Conservation (phyloP, 2,888 invertebrate species). For the Tetragonisca angustula region DNA sequence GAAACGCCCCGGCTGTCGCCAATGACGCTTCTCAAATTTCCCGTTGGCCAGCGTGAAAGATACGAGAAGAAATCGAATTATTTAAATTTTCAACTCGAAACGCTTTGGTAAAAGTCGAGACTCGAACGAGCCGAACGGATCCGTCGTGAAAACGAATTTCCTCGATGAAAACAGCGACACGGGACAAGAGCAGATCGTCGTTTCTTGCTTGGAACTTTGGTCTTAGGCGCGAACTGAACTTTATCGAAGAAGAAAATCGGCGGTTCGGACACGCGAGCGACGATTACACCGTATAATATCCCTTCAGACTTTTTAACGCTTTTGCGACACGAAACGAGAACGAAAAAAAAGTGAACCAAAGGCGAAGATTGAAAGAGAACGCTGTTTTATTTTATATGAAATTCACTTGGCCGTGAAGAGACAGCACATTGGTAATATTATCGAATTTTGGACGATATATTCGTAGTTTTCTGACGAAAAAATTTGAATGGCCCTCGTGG, state of each 20-base stretch:
- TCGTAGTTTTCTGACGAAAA: too few relatives aligned
- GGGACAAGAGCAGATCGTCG: neutral
- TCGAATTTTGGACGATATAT: too few relatives aligned
- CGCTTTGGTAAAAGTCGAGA: neutral
- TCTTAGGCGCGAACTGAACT: neutral
- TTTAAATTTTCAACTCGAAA: neutral
- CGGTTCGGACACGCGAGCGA: neutral
- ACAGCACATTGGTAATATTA: too few relatives aligned
- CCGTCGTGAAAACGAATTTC: neutral
- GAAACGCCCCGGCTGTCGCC: neutral
- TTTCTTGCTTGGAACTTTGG: neutral
- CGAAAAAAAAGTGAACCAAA: neutral
- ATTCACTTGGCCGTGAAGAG: conserved; percentile 7
- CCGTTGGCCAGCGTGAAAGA: neutral
- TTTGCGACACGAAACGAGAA: neutral
- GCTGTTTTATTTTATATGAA: neutral
- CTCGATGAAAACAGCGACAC: too few relatives aligned
- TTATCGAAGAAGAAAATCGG: neutral
- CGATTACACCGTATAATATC: neutral
- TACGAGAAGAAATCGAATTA: neutral
- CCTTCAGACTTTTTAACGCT: neutral
- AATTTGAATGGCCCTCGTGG: too few relatives aligned
- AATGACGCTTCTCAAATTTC: neutral
- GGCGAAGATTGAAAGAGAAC: neutral
- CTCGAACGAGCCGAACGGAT: neutral